phyloP scores from a whole-genome alignment of 2,797 vertebrate genomes.

The Odontamblyopus rebecca region DNA sequence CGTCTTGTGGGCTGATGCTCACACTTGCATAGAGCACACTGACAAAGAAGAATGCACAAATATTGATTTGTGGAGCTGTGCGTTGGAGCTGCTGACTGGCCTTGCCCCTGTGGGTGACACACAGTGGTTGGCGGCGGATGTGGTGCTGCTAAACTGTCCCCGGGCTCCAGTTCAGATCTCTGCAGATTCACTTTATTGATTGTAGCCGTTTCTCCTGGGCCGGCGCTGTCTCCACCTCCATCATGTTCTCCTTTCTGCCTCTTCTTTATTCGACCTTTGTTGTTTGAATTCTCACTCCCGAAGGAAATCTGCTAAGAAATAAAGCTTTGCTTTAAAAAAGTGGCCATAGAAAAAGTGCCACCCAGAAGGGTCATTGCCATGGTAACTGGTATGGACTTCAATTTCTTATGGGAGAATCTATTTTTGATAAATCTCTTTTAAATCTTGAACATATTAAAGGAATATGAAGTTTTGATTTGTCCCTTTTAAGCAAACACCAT shows the following conservation, averaged over 20 bases:
- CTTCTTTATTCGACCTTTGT: slow-evolving; percentile 56
- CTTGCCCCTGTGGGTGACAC: slow-evolving; percentile 60
- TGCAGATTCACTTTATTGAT: slow-evolving; percentile 68
- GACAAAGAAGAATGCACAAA: slow-evolving; percentile 37
- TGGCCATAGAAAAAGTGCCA: slow-evolving; percentile 16
- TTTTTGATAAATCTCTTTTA: neutral
- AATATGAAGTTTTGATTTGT: neutral
- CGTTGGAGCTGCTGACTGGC: slow-evolving; percentile 51
- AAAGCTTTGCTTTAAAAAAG: slow-evolving; percentile 24
- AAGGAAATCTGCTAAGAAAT: slow-evolving; percentile 63
- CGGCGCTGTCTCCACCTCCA: slow-evolving; percentile 50
- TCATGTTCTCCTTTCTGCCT: slow-evolving; percentile 48
- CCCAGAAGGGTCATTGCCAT: neutral
- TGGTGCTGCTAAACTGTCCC: slow-evolving; percentile 66
- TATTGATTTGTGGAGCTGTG: slow-evolving; percentile 68
- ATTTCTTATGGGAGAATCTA: neutral
- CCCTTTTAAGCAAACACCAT: neutral
- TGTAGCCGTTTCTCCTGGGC: slow-evolving; percentile 51
- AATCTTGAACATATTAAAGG: neutral
- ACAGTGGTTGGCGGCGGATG: slow-evolving; percentile 60
- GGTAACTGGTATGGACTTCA: neutral
- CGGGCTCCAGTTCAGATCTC: slow-evolving; percentile 66
- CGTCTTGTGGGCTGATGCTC: slow-evolving; percentile 34
- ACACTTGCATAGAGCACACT: slow-evolving; percentile 14
- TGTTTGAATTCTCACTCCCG: slow-evolving; percentile 57